phyloP scores from a whole-genome alignment of 2,888 invertebrate genomes.

The Syritta pipiens region DNA sequence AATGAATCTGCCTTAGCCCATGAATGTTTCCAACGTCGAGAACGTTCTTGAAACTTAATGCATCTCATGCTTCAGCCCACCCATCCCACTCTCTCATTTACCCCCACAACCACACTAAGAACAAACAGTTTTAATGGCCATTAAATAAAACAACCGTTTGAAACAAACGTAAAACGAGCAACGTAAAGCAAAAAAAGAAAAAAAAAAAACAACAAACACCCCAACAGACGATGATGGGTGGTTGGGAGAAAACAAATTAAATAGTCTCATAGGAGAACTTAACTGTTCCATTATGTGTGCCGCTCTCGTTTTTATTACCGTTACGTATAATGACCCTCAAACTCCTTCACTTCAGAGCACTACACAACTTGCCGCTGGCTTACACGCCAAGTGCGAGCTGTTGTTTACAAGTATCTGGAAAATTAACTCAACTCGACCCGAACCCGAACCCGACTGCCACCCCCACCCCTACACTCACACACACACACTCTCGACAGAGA shows the following conservation, averaged over 20 bases:
- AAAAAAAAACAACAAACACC: background rate
- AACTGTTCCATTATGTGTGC: constrained; percentile 56
- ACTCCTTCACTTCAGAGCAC: constrained; percentile 51
- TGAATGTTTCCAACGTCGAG: too few relatives aligned
- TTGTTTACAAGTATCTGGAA: constrained; percentile 60
- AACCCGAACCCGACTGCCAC: background rate
- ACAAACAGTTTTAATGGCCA: constrained; percentile 48
- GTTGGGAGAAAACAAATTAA: constrained; percentile 31
- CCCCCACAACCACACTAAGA: too few relatives aligned
- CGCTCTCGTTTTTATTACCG: constrained; percentile 50
- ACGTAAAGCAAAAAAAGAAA: constrained; percentile 18
- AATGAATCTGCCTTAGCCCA: too few relatives aligned
- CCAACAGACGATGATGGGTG: background rate
- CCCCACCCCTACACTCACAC: too few relatives aligned
- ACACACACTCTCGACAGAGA: too few relatives aligned
- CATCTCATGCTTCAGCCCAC: too few relatives aligned
- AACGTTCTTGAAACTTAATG: too few relatives aligned
- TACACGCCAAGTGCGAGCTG: constrained; percentile 39
- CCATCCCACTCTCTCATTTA: too few relatives aligned
- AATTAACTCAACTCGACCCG: constrained; percentile 52
- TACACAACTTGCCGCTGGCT: constrained; percentile 50
- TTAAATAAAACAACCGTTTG: constrained; percentile 55
- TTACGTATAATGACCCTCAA: constrained; percentile 60
- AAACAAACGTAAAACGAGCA: constrained; percentile 30
- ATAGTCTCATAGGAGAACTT: constrained; percentile 62